Base-by-base conservation (phyloP, 2,797 vertebrate genomes). In the Discoglossus pictus region DNA sequence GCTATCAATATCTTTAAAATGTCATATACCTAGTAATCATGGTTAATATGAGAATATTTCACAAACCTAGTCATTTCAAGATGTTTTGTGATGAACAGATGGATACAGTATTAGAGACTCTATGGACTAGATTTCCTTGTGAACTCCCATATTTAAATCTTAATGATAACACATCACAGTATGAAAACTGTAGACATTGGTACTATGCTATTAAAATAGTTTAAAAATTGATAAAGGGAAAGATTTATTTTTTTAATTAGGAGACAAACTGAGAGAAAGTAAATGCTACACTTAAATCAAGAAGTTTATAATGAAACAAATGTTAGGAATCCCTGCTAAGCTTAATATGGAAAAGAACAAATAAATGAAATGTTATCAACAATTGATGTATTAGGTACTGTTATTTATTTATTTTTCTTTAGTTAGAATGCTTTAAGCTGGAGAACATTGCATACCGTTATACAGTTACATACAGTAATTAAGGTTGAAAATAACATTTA, bases 211-310 rank as follows among this genome's bases (percentile, higher is more conserved):
- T 58, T 36, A 68, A 34, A n/a, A 16, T 36, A 24, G 36, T 38
- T 44, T 60, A 42, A 60, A 31, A 68, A 44, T 25, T 59, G 54
- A 51, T 27, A 58, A 16, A 27, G 46, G 43, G 38, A 3, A 68
- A 60, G 38, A 60, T 50, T 35, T 68, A 46, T 47, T 52, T 54
- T 54, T 69, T 69, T 69, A 69, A 69, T 69, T 61, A 69, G 58
- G 50, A 61, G 40, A 47, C 66, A 69, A 60, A 58, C 54, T 67
- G 65, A 50, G 65, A 51, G 24, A 51, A 39, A 54, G 31, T 24
- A 54, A 69, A 54, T 69, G 64, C 53, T 48, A 42, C 35, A 39
- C 16, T 9, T 53, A 54, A 54, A 65, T 47, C 52, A 53, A 59
- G 61, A 69, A 69, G 58, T 60, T 42, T 31, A 48, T 23, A 35